Base-by-base conservation (phyloP, 1,140 invertebrate genomes). In the Atta cephalotes region DNA sequence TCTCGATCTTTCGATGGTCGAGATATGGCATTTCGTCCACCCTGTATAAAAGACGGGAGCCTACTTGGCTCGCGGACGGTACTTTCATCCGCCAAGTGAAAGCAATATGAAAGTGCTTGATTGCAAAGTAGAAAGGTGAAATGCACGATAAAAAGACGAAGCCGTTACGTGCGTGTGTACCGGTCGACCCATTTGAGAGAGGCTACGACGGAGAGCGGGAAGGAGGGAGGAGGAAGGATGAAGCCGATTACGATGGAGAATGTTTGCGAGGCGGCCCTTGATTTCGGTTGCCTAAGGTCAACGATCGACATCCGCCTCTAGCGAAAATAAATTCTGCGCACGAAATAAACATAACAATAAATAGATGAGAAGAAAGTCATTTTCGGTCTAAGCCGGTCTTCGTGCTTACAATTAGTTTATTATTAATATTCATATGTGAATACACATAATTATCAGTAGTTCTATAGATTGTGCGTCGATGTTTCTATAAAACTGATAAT, bases 71-170 rank as follows among this genome's bases (percentile, higher is more conserved):
- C 80, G 91, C 88, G 92, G 92, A 93, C 94, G 92, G 92, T 95
- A 95, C 95, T 95, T 95, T 95, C 95, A 95, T 95, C 95, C 93
- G 91, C 91, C 93, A 93, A 95, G 95, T 95, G 95, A 95, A 95
- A 95, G 95, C 95, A 95, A 95, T 95, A 95, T 95, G 95, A 95
- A 95, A 95, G 95, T 95, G 94, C 94, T 95, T 94, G 95, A 95
- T 95, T 95, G 94, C 93, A 95, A 95, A 95, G 95, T 95, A 95
- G 95, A 95, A 95, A 95, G 95, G 95, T 95, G 95, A 95, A 95
- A 95, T 95, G 94, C 93, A 95, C 92, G 94, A 94, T 95, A 95
- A 95, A 95, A 95, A 95, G 93, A 94, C 92, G 92, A 92, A 92
- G 93, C 92, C 92, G 94, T 94, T 94, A 94, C 94, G 93, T 93